Conservation (phyloP, 2,888 invertebrate species). For the Drosophila mayaguana region DNA sequence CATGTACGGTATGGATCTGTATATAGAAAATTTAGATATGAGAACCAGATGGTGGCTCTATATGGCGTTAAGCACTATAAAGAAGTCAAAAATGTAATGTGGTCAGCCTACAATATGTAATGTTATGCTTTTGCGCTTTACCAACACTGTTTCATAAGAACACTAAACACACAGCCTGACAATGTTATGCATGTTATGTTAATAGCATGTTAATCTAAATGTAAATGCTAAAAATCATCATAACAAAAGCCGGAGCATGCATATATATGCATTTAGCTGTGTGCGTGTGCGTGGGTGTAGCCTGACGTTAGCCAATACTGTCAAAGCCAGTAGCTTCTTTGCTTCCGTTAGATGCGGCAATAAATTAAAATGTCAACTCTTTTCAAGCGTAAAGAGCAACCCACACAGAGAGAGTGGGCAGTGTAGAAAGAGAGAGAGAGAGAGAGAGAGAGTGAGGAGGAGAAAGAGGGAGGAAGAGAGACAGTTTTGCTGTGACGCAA, state of each 20-base stretch:
- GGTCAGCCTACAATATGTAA: neutral
- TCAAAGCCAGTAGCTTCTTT: neutral
- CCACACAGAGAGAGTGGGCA: neutral
- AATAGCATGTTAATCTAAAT: constrained; percentile 8
- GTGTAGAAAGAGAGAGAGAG: neutral
- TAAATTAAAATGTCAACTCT: constrained; percentile 32
- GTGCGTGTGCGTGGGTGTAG: neutral
- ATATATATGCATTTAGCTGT: neutral
- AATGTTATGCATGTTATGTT: neutral
- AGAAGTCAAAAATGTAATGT: too few species aligned
- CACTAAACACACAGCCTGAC: too few species aligned
- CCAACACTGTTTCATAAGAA: neutral
- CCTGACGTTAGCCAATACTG: constrained; percentile 4
- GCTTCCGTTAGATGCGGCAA: constrained; percentile 13
- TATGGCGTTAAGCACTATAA: too few species aligned
- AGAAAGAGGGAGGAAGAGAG: neutral
- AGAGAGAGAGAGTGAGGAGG: neutral
- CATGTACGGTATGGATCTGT: too few species aligned
- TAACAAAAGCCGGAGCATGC: neutral
- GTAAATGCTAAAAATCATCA: neutral
- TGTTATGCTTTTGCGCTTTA: neutral
- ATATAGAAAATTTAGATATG: too few species aligned
- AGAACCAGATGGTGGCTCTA: neutral
- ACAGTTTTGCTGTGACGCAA: neutral
- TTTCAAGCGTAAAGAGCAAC: constrained; percentile 11